These are phyloP conservation scores for Andrena dorsata DNA, from an alignment of 2,888 invertebrate species.

Conservation along the genomic window DNA sequence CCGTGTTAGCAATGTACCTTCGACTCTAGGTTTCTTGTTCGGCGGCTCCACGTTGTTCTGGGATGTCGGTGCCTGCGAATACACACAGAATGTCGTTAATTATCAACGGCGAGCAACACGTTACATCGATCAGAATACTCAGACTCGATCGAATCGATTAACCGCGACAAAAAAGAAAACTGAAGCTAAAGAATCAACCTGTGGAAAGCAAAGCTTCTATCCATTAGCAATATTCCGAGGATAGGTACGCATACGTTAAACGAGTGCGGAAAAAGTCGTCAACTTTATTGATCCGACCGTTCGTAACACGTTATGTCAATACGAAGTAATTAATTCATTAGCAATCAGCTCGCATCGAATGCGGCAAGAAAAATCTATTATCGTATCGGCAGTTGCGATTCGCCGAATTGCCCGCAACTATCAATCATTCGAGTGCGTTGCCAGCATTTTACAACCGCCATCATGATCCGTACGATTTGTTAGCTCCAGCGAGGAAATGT, in stretches of 20 bases:
- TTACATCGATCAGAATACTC: too few relatives aligned
- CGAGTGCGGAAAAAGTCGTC: background rate
- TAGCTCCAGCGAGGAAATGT: background rate
- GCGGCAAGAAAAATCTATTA: background rate
- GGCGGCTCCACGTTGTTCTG: conserved; percentile 79
- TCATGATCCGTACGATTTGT: conserved; percentile 53
- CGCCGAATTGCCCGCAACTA: background rate
- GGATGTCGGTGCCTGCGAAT: conserved; percentile 78
- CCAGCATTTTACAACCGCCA: conserved; percentile 65
- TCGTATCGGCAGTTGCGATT: background rate
- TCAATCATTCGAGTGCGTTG: conserved; percentile 36
- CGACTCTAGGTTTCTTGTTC: conserved; percentile 79
- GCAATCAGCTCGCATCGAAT: background rate
- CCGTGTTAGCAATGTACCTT: conserved; percentile 83
- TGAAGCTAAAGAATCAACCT: background rate
- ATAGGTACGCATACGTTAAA: background rate
- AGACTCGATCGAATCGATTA: background rate
- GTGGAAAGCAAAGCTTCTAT: background rate
- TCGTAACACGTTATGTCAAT: conserved; percentile 1
- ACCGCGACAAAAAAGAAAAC: background rate
- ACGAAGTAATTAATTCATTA: background rate
- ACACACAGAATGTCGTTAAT: conserved; percentile 27
- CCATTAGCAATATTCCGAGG: background rate
- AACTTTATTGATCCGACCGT: conserved; percentile 19
- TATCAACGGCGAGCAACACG: background rate